Base-by-base conservation (phyloP, 2,888 invertebrate genomes). In the Chesias legatella region DNA sequence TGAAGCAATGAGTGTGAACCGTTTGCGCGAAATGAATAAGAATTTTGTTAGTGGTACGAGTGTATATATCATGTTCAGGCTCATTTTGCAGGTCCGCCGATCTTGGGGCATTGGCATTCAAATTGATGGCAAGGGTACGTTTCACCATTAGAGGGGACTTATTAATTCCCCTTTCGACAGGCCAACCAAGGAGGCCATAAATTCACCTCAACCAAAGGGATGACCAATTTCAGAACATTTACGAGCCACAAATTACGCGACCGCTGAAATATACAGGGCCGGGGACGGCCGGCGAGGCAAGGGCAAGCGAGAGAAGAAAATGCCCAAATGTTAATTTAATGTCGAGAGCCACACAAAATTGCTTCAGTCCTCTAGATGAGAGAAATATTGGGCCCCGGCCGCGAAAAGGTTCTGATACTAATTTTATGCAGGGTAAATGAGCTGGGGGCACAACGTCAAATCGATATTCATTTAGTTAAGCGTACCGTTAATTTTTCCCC, bases 171-270 rank as follows among this genome's bases (percentile, higher is more conserved):
- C 84, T 88, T 88, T 88, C 86, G 86, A 86, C 86, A 86, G 84
- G 78, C 83, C 83, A 77, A 77, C 83, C 85, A 85, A 83, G 80
- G 70, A 81, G 81, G 79, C 85, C 76, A 86, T 88, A 88, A 88
- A 88, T 88, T 86, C 80, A 79, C 83, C 85, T 84, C 85, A 79
- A 82, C 86, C 88, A 84, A 86, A 88, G 85, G 88, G 86, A 88
- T 88, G 86, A 88, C 88, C 88, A 88, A 88, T 88, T 88, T 88
- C 85, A 81, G 86, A 86, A 85, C 88, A 86, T 86, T 88, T 86
- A 86, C 86, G 86, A 84, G 81, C 88, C 86, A 88, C 86, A 88
- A 88, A 88, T 88, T 86, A 86, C 88, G 79, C 81, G 82, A 79
- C 85, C 84, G 79, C 74, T 79, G 86, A 86, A 86, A 86, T 85